phyloP scores from a whole-genome alignment of 2,888 invertebrate genomes.

The Microplitis deprimator region DNA sequence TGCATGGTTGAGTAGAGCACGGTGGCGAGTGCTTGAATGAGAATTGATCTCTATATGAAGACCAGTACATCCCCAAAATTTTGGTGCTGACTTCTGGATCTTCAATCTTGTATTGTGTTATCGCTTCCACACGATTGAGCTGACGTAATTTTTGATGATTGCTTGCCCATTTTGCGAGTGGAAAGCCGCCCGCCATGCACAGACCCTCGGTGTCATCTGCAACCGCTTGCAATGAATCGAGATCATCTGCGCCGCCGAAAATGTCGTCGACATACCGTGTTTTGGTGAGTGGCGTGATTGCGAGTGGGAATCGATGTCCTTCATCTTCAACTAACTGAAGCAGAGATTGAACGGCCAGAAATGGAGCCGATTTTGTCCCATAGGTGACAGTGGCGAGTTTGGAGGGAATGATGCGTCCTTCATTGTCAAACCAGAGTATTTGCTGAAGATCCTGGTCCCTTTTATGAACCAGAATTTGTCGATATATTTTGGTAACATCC shows the following conservation, averaged over 20 bases:
- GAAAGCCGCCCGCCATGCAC: conserved; percentile 45
- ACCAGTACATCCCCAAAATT: conserved; percentile 46
- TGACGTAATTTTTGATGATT: background rate
- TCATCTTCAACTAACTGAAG: too few relatives aligned
- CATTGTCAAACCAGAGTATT: conserved; percentile 38
- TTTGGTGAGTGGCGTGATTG: conserved; percentile 7
- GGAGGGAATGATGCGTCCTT: background rate
- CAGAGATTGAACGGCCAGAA: conserved; percentile 22
- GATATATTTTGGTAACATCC: conserved; percentile 44
- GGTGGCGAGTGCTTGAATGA: conserved; percentile 8
- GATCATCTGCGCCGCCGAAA: conserved; percentile 9
- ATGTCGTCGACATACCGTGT: conserved; percentile 48
- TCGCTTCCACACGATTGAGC: background rate
- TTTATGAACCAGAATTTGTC: conserved; percentile 40
- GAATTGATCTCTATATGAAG: conserved; percentile 32
- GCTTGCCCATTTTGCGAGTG: conserved; percentile 41
- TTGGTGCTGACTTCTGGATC: conserved; percentile 24
- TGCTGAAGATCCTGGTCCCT: conserved; percentile 40
- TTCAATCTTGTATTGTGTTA: background rate
- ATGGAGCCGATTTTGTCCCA: conserved; percentile 43
- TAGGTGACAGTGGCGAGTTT: conserved; percentile 45
- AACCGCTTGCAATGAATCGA: too few relatives aligned
- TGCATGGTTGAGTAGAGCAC: background rate
- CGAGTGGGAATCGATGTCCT: conserved; percentile 24
- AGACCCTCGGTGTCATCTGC: conserved; percentile 2